Base-by-base conservation (phyloP, 2,113 vertebrate species). In the Scartelaos histophorus region DNA sequence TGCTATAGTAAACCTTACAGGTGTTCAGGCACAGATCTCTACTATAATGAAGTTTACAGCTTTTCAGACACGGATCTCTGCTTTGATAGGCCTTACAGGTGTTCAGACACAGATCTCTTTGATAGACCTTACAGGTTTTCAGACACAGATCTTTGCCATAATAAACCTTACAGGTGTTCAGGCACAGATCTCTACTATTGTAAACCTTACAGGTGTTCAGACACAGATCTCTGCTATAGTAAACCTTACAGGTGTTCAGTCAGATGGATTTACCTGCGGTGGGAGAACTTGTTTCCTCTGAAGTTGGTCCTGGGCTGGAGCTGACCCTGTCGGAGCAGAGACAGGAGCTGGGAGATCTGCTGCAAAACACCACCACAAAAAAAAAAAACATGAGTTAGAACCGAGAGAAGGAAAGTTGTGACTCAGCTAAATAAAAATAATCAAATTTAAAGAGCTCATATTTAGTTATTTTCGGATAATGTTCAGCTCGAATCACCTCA, bases 341-440 rank as follows among this genome's bases (percentile, higher is more conserved):
- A 95, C 83, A 99, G 94, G 90, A 99, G 95, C 95, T 98, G 97
- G 67, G 97, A 99, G 89, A 99, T 96, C 94, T 99, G 97, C 96
- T 96, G 92, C 75, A 85, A 93, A 92, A 58, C 71, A 34, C 5
- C 84, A 62, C 2, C 3, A 43, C 38, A 43, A 7, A 43, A 10
- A 43, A 11, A 43, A 7, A 9, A 29, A 29, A 43, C 38, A 10
- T 9, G 38, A 10, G 38, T 43, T 43, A 43, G 38, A 43, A 7
- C 10, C 7, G 38, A 43, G 38, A 7, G 35, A 38, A 38, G 35
- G 35, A 38, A 38, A 38, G 35, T 7, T 38, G n/a, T n/a, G n/a
- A n/a, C n/a, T n/a, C n/a, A n/a, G n/a, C n/a, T n/a, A n/a, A n/a
- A n/a, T n/a, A n/a, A n/a, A n/a, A n/a, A 35, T 35, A 35, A 35